Evolutionary conservation across 2,113 vertebrate species (phyloP).

Genomic region (Ginglymostoma cirratum): DNA sequence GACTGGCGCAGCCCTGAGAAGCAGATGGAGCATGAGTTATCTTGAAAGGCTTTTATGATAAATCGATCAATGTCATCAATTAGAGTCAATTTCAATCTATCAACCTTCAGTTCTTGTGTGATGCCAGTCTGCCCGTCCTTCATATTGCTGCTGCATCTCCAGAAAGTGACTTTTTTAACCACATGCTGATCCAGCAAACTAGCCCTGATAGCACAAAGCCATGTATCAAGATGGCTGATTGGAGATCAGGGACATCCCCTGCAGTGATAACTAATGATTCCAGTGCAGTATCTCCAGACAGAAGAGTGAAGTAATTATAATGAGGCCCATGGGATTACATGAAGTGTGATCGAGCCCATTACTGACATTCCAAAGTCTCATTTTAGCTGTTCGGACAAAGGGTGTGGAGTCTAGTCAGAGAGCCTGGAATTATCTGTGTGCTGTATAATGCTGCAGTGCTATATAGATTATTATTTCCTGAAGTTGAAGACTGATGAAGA

Average conservation of each 20-base stretch:
- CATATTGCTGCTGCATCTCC: not conserved
- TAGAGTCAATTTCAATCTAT: not conserved
- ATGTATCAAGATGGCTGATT: not conserved
- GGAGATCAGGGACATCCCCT: slow-evolving; percentile 12
- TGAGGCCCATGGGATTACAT: not conserved
- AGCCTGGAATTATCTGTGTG: not conserved
- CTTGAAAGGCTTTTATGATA: not conserved
- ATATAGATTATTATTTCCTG: not conserved
- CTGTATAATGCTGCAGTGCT: not conserved
- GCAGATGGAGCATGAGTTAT: not conserved
- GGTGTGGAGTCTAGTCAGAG: not conserved
- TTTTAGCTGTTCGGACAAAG: not conserved
- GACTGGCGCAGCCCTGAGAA: not conserved
- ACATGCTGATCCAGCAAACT: not conserved
- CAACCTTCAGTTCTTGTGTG: not conserved
- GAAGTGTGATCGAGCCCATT: not conserved
- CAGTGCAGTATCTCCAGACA: not conserved
- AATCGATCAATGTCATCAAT: not conserved
- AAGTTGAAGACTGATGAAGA: not conserved
- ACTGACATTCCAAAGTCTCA: not conserved
- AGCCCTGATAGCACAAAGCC: not conserved
- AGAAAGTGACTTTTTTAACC: not conserved
- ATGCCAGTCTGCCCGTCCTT: not conserved
- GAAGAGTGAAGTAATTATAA: not conserved
- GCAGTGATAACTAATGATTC: not conserved